Percentiles rank a stretch among this genome's conserved stretches.
Evolutionary conservation across 2,113 vertebrate genomes (phyloP).

Genomic region (Myotis davidii): DNA sequence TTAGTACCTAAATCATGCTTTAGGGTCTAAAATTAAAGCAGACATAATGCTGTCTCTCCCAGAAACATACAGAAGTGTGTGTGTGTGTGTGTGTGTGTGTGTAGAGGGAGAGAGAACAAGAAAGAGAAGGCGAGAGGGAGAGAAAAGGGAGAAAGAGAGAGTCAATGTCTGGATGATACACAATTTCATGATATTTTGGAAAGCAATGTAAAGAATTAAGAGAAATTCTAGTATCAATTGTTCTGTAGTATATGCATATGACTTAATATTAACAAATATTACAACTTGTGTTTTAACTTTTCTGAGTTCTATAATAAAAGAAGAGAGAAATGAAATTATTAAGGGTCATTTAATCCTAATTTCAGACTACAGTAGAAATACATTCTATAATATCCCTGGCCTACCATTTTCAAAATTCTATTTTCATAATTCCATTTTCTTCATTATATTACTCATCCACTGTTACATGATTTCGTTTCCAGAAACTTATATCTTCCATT

Average conservation of each 20-base stretch:
- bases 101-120: background rate
- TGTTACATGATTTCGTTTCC: background rate
- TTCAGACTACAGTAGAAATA: background rate
- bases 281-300: background rate
- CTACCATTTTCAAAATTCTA: background rate
- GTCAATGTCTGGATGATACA: background rate
- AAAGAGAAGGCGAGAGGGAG: background rate
- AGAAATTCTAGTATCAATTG: background rate
- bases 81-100: background rate
- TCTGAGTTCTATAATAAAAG: background rate
- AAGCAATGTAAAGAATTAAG: background rate
- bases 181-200: background rate
- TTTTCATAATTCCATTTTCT: background rate
- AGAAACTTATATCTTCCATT: background rate
- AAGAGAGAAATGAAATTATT: background rate
- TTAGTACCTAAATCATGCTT: background rate
- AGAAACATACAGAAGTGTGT: background rate
- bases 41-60: background rate
- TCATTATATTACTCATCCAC: background rate
- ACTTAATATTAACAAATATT: conserved; percentile 7
- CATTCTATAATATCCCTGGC: background rate
- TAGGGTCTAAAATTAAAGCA: background rate
- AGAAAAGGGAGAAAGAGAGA: background rate
- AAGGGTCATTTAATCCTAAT: conserved; percentile 13
- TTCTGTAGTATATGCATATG: background rate